Evolutionary conservation across 2,113 vertebrate genomes (phyloP).

Genomic region (Rhineura floridana): DNA sequence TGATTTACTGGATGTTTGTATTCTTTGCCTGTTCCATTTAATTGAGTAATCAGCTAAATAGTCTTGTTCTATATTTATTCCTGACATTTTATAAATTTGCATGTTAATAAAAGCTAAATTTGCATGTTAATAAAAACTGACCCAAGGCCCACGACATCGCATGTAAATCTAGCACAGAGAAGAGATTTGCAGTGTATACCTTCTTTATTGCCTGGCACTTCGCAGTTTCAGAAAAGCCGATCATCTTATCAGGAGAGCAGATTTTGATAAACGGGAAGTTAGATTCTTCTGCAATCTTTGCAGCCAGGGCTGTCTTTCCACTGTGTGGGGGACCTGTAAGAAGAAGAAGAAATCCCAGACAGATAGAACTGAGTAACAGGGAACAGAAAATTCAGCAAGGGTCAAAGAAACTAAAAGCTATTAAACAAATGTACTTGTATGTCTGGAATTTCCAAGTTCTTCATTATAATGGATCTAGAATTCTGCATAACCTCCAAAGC

Average conservation of each 20-base stretch:
- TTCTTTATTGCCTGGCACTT: constrained; percentile 99
- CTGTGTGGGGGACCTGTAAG: constrained; percentile 91
- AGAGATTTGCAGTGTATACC: constrained; percentile 76
- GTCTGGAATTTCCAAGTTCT: not conserved
- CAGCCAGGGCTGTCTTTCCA: constrained; percentile 93
- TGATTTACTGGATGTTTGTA: not conserved
- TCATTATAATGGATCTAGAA: not conserved
- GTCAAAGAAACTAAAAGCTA: not conserved
- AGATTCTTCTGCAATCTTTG: constrained; percentile 94
- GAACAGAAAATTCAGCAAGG: not conserved
- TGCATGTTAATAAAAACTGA: too few relatives aligned
- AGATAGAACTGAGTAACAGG: not conserved
- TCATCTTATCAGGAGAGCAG: constrained; percentile 98
- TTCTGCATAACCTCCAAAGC: not conserved
- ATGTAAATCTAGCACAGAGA: not conserved
- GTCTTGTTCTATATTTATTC: not conserved
- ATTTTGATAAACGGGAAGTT: constrained; percentile 99
- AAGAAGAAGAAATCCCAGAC: not conserved
- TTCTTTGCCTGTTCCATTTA: not conserved
- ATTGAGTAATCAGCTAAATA: not conserved
- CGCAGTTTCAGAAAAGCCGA: constrained; percentile 94
- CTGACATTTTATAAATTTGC: not conserved
- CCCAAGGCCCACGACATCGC: too few relatives aligned
- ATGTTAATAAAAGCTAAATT: too few relatives aligned
- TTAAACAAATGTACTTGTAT: not conserved